These are phyloP conservation scores for Sakesphorus luctuosus DNA, from an alignment of 2,113 vertebrate species.

Conservation along the genomic window DNA sequence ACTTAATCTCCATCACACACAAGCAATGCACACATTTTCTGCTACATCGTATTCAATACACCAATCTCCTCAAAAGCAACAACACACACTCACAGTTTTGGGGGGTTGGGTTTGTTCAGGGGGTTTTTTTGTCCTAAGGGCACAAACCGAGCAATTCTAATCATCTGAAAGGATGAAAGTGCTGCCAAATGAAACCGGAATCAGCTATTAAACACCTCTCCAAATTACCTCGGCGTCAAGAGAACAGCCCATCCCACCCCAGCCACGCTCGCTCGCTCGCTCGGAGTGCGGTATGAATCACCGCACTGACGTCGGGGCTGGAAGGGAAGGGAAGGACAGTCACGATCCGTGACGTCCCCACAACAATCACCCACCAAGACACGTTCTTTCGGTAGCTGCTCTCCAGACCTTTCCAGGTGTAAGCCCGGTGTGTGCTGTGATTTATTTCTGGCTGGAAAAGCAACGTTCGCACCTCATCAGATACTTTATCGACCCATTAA, in stretches of 20 bases:
- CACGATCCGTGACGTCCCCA: neutral
- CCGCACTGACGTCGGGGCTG: neutral
- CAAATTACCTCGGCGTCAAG: neutral
- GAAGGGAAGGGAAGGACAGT: neutral
- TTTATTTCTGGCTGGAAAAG: neutral
- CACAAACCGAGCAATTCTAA: neutral
- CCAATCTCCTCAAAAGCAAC: neutral
- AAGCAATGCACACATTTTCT: neutral
- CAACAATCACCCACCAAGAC: neutral
- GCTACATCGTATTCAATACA: neutral
- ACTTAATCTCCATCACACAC: neutral
- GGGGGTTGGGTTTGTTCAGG: neutral
- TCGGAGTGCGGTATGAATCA: constrained; percentile 11
- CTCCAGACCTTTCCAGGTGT: neutral
- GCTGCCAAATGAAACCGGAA: constrained; percentile 17
- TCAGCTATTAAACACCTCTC: constrained; percentile 27
- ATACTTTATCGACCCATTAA: neutral
- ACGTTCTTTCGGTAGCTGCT: neutral
- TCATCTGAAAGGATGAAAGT: neutral
- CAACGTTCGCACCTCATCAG: neutral
- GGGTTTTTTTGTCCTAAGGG: neutral
- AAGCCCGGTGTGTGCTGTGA: neutral
- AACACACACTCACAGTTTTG: neutral
- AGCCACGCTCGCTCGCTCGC: too few species aligned
- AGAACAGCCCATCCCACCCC: neutral